Percentiles rank a stretch among this genome's conserved stretches.
phyloP scores from a whole-genome alignment of 2,113 vertebrate genomes.

The Grammomys dolichurus region DNA sequence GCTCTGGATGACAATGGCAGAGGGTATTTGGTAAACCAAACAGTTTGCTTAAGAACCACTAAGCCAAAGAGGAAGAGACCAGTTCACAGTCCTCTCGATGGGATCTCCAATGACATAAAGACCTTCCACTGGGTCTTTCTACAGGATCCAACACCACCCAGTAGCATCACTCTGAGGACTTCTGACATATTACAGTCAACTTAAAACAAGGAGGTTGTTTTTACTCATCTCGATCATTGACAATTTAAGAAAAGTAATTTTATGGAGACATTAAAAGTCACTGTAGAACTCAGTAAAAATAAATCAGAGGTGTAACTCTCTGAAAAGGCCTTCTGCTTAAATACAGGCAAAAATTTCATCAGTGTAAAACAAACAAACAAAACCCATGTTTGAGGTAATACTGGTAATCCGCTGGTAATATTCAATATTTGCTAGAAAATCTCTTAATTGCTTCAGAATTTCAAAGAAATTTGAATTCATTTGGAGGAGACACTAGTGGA shows the following conservation, averaged over 20 bases:
- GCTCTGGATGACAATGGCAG: background rate
- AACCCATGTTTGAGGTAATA: background rate
- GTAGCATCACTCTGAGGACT: background rate
- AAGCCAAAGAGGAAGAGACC: background rate
- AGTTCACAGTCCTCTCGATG: background rate
- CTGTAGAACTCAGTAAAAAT: background rate
- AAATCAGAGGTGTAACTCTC: background rate
- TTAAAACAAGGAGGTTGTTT: background rate
- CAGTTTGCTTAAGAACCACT: background rate
- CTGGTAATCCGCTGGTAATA: background rate
- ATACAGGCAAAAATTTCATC: slow-evolving; percentile 22
- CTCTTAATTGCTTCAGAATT: slow-evolving; percentile 26
- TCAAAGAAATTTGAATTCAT: background rate
- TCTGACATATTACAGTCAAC: background rate
- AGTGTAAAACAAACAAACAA: background rate
- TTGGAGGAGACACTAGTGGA: background rate
- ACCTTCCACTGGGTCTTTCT: background rate
- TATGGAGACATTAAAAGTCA: background rate
- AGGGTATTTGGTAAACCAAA: background rate
- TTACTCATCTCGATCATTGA: background rate
- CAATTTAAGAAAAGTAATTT: background rate
- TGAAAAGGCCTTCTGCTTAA: background rate
- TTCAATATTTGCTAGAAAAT: background rate
- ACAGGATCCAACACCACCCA: background rate
- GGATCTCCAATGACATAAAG: background rate